These are phyloP conservation scores for Amphiprion clarkii DNA, from an alignment of 2,797 vertebrate species.

Conservation along the genomic window DNA sequence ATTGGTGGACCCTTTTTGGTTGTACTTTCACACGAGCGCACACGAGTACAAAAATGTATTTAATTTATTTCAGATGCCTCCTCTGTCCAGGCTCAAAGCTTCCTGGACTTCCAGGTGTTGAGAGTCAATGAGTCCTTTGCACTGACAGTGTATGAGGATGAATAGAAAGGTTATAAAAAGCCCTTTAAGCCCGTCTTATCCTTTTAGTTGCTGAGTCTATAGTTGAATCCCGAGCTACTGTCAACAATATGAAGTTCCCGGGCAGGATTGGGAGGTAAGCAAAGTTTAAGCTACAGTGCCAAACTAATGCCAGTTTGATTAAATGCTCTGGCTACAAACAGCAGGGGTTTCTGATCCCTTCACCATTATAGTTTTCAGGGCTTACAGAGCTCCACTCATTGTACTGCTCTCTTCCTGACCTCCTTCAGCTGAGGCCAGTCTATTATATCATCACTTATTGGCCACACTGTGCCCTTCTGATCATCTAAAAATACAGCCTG, in stretches of 20 bases:
- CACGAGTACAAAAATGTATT: no score
- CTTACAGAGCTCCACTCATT: conserved; percentile 55
- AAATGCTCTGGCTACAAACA: conserved; percentile 80
- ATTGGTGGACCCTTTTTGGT: no score
- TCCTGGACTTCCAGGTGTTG: conserved; percentile 48
- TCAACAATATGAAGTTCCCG: conserved; percentile 78
- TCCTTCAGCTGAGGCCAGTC: conserved; percentile 46
- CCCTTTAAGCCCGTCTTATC: conserved; percentile 81
- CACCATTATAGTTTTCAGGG: conserved; percentile 56
- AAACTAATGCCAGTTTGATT: conserved; percentile 85
- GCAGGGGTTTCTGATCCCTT: conserved; percentile 78
- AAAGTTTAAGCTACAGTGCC: conserved; percentile 79
- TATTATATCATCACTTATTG: conserved; percentile 50
- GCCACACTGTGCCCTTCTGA: background rate
- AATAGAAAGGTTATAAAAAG: conserved; percentile 79
- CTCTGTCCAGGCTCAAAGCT: no score
- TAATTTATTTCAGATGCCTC: no score
- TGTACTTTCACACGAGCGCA: no score
- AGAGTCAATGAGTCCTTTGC: conserved; percentile 30
- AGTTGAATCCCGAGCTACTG: conserved; percentile 72
- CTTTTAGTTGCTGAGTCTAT: conserved; percentile 84
- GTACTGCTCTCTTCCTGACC: conserved; percentile 57
- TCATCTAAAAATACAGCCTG: conserved; percentile 27
- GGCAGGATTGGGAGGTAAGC: conserved; percentile 80
- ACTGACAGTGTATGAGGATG: conserved; percentile 52